A percentile compares a stretch with the other conserved stretches of the same genome.
These are phyloP conservation scores for Trematomus loennbergii DNA, from an alignment of 2,113 vertebrate species.

Conservation along the genomic window DNA sequence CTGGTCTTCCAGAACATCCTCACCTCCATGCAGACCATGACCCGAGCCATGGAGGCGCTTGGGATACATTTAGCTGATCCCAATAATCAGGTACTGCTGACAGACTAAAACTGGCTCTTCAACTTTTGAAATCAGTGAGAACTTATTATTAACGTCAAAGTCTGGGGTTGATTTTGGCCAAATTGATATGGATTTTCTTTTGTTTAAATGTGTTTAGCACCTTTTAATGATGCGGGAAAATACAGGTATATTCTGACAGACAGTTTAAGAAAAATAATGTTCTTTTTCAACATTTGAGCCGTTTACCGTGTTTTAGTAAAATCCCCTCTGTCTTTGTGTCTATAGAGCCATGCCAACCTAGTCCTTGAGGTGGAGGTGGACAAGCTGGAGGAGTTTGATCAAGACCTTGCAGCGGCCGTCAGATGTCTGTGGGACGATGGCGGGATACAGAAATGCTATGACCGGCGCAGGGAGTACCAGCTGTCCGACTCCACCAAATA, in stretches of 20 bases:
- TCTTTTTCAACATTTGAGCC: too few relatives aligned
- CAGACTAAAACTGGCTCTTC: not conserved
- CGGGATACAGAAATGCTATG: conserved; percentile 88
- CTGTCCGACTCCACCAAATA: conserved; percentile 91
- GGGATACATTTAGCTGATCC: conserved; percentile 82
- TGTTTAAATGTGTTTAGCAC: not conserved
- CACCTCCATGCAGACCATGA: conserved; percentile 91
- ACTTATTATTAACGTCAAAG: not conserved
- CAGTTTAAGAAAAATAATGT: too few relatives aligned
- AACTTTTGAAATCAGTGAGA: not conserved
- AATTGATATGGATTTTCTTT: not conserved
- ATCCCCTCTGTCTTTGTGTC: conserved; percentile 8
- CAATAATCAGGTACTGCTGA: conserved; percentile 84
- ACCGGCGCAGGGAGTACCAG: conserved; percentile 88
- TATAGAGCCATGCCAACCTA: conserved; percentile 80
- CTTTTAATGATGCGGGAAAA: not conserved
- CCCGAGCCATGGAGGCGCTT: conserved; percentile 88
- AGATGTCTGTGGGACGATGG: conserved; percentile 86
- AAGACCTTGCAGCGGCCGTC: conserved; percentile 80
- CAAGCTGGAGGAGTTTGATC: conserved; percentile 81
- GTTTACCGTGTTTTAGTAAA: too few relatives aligned
- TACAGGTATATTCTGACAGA: too few relatives aligned
- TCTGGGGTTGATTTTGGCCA: too few relatives aligned
- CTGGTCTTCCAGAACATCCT: conserved; percentile 92
- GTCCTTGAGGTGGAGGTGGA: conserved; percentile 88